phyloP scores from a whole-genome alignment of 2,113 vertebrate genomes.

The Anhinga anhinga region DNA sequence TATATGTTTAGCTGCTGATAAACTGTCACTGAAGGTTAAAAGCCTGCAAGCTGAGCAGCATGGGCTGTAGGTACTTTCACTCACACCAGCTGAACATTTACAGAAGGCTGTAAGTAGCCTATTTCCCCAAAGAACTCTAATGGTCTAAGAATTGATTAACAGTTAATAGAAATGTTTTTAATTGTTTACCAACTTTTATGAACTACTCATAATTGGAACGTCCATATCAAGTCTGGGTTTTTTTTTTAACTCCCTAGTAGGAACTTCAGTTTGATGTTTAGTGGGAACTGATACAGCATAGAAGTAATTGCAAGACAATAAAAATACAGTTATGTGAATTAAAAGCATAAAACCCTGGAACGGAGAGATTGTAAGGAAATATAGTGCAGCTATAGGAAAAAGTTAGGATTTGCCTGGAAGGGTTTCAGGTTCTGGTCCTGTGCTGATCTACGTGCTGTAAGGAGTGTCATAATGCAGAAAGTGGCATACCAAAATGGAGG shows the following conservation, averaged over 20 bases:
- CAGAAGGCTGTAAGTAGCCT: neutral
- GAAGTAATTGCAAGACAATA: neutral
- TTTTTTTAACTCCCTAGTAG: neutral
- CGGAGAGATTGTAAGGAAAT: neutral
- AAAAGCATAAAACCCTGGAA: neutral
- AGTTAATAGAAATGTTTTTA: neutral
- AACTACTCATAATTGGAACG: neutral
- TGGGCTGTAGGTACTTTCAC: no score
- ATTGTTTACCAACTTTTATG: neutral
- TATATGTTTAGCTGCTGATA: neutral
- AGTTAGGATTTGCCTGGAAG: neutral
- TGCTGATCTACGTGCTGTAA: neutral
- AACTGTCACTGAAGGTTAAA: no score
- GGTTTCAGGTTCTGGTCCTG: neutral
- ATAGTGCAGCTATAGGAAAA: neutral
- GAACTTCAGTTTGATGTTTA: neutral
- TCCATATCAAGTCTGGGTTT: neutral
- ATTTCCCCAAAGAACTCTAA: neutral
- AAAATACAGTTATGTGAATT: neutral
- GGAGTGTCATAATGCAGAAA: neutral
- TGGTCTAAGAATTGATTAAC: neutral
- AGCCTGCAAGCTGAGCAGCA: neutral
- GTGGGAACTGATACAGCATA: neutral
- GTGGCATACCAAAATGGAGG: neutral
- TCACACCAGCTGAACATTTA: neutral